A percentile compares a stretch with the other conserved stretches of the same genome.
Conservation (phyloP, 37 sponge, comb jelly and placozoan genomes). For the Oscarella lobularis region DNA sequence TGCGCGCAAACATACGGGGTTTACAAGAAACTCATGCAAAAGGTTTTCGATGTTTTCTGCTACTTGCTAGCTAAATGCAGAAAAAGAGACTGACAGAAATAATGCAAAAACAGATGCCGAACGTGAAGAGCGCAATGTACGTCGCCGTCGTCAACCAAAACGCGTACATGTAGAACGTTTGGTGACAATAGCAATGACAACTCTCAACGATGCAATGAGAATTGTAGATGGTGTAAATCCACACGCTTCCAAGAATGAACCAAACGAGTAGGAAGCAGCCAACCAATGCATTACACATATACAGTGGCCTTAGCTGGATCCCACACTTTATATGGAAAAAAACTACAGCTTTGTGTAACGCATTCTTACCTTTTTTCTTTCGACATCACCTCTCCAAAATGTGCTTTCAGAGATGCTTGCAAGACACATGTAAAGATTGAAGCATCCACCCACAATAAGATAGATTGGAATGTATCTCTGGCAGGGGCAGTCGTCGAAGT, state of each 20-base stretch:
- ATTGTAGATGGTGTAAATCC: slow-evolving; percentile 1
- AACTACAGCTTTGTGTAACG: too few relatives aligned
- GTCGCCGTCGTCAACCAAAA: neutral
- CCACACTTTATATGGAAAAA: too few relatives aligned
- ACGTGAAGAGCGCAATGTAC: neutral
- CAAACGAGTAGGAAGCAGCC: neutral
- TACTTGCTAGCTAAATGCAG: too few relatives aligned
- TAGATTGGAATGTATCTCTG: slow-evolving; percentile 7
- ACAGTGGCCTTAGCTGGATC: too few relatives aligned
- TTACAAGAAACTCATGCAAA: too few relatives aligned
- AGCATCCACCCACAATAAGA: slow-evolving; percentile 7
- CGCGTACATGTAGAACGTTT: neutral
- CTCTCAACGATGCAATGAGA: neutral
- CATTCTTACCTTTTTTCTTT: too few relatives aligned
- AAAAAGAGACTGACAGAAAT: too few relatives aligned
- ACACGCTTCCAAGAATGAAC: slow-evolving; percentile 2
- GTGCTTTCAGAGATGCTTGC: too few relatives aligned
- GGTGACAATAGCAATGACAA: neutral
- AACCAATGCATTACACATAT: too few relatives aligned
- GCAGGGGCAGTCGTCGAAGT: neutral
- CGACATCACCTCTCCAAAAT: neutral
- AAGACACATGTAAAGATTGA: too few relatives aligned
- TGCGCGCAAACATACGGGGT: too few relatives aligned
- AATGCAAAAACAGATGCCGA: neutral
- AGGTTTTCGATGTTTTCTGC: too few relatives aligned